phyloP scores from a whole-genome alignment of 1,140 invertebrate species.

The Wiebesia pumilae region DNA sequence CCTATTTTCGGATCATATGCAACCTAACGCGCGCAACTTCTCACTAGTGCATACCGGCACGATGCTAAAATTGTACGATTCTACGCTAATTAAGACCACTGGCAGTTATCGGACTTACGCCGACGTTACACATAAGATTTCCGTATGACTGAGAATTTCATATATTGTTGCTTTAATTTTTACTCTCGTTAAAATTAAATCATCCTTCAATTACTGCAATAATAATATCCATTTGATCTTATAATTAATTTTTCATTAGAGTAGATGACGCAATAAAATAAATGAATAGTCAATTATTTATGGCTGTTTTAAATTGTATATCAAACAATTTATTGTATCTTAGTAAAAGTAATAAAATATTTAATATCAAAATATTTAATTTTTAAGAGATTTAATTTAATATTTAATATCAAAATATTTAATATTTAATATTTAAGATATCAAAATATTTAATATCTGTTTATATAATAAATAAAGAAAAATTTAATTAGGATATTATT shows the following conservation, averaged over 20 bases:
- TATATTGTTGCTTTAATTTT: background rate
- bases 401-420: too few relatives aligned
- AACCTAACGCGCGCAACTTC: background rate
- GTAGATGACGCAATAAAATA: background rate
- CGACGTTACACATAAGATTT: background rate
- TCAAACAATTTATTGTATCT: background rate
- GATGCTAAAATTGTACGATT: conserved; percentile 38
- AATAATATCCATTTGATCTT: background rate
- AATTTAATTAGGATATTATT: too few relatives aligned
- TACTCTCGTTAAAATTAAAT: conserved; percentile 14
- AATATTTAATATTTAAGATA: too few relatives aligned
- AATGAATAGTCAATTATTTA: background rate
- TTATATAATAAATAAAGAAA: too few relatives aligned
- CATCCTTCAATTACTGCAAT: background rate
- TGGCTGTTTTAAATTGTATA: background rate
- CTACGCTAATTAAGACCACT: conserved; percentile 40
- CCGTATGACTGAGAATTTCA: background rate
- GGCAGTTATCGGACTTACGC: conserved; percentile 17
- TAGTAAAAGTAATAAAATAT: background rate
- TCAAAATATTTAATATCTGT: too few relatives aligned
- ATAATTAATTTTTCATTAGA: background rate
- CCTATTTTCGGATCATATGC: background rate
- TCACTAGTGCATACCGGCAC: background rate
- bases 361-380: background rate
- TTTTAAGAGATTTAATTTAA: too few relatives aligned